Evolutionary conservation across 2,888 invertebrate genomes (phyloP).

Genomic region (Machimus rusticus): DNA sequence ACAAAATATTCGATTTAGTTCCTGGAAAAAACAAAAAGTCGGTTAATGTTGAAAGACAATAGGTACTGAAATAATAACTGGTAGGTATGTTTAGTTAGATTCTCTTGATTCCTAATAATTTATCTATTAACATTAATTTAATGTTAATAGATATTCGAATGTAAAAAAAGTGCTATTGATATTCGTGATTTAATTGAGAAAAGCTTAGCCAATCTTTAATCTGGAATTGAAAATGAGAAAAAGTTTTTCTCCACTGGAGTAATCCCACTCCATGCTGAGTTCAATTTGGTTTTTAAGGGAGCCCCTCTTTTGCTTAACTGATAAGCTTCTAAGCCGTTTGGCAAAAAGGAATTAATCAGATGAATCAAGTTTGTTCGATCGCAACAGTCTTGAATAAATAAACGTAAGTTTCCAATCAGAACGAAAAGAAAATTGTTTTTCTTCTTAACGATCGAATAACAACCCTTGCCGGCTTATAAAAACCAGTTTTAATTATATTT

Average conservation of each 20-base stretch:
- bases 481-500: constrained; percentile 22
- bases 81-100: no score
- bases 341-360: neutral
- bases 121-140: no score
- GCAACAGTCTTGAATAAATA: neutral
- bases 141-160: no score
- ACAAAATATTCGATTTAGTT: neutral
- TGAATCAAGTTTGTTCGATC: neutral
- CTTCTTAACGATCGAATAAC: neutral
- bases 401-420: neutral
- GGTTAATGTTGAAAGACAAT: neutral
- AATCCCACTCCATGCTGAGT: neutral
- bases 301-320: neutral
- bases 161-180: no score
- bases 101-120: no score
- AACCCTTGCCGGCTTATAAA: constrained; percentile 13
- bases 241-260: neutral
- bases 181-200: neutral
- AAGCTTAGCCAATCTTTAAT: neutral
- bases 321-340: neutral
- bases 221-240: neutral
- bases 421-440: neutral
- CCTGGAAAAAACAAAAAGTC: neutral
- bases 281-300: neutral
- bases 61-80: neutral